Base-by-base conservation (phyloP, 2,888 invertebrate species). In the Thymelicus lineola region DNA sequence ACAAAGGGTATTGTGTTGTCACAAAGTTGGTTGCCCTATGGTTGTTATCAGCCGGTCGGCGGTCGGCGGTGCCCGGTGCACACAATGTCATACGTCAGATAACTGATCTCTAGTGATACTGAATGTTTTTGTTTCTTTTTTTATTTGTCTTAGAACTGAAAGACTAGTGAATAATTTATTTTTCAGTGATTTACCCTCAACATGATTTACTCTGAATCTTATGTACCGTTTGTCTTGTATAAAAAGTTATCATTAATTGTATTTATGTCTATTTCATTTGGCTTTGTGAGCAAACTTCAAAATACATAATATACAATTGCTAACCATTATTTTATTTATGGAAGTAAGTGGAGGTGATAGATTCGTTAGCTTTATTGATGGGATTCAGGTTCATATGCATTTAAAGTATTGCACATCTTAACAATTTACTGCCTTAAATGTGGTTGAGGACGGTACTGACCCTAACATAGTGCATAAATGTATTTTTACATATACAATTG, bases 261-360 rank as follows among this genome's bases (percentile, higher is more conserved):
- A 93, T 93, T 93, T 93, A 93, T 93, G 91, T 93, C 90, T 89
- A 91, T 90, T 93, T 93, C 82, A 90, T 93, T 93, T 93, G 91
- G 93, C 93, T 93, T 93, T 93, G 93, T 92, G 91, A 92, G 88
- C 86, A 91, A 88, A 81, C 88, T 91, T 91, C 90, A 90, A 86
- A 93, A 93, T 93, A 93, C 93, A 93, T 90, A 91, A 91, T 90
- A 92, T 90, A 92, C 87, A 90, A 92, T 93, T 89, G 88, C 86
- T 88, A 86, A 90, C 82, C 84, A 86, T 86, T 93, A 87, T 91
- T 92, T 93, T 83, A 91, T 92, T 93, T 90, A 70, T 42, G 63
- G 28, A 64, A 69, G 48, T 28, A 58, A 69, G 55, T 48, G 28
- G 28, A 69, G 28, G 17, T 69, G 42, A 50, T 63, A 64, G 64